Evolutionary conservation across 2,113 vertebrate genomes (phyloP), one percentile per base, ranked within the genome.

Genomic region (Phylloscopus whistleri): DNA sequence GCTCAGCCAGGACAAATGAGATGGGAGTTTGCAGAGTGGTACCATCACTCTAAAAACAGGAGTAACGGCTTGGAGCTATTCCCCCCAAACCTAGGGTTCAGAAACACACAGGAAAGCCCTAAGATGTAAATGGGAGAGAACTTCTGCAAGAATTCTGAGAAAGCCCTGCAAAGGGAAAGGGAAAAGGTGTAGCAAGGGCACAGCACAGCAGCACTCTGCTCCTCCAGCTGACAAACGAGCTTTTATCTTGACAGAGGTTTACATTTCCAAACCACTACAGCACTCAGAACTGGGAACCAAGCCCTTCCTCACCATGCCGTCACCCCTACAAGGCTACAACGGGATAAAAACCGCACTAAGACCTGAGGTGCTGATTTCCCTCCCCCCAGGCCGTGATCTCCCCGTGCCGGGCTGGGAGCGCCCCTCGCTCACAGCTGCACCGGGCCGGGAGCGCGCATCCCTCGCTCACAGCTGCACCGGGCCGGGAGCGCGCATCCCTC

Each of bases 341-440:
- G 2, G 52, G 35, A 46, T 41, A 11, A 39, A 11, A 10, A 4
- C 6, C 51, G 23, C 27, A 19, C 0, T 6, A 76, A 52, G 62
- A 28, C 1, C 12, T 5, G 22, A 35, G 8, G 19, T 9, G 37
- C 13, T 4, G 5, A 1, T 30, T 16, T 10, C 2, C 24, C n/a
- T n/a, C 49, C 24, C 49, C 27, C 3, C 37, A 35, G 10, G 4
- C n/a, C 11, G 1, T 0, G 30, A 9, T 5, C 13, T 28, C 35
- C 4, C 4, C 0, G 0, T 2, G 7, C 27, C 1, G 2, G 30
- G n/a, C 31, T 11, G 28, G 46, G 11, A 70, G 46, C 2, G 0
- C 0, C 37, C 37, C 37, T 37, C 37, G 37, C 37, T 37, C n/a
- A n/a, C n/a, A n/a, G n/a, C n/a, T n/a, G n/a, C n/a, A n/a, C 27